Conservation (phyloP, 1,140 invertebrate genomes). For the Latrodectus geometricus region DNA sequence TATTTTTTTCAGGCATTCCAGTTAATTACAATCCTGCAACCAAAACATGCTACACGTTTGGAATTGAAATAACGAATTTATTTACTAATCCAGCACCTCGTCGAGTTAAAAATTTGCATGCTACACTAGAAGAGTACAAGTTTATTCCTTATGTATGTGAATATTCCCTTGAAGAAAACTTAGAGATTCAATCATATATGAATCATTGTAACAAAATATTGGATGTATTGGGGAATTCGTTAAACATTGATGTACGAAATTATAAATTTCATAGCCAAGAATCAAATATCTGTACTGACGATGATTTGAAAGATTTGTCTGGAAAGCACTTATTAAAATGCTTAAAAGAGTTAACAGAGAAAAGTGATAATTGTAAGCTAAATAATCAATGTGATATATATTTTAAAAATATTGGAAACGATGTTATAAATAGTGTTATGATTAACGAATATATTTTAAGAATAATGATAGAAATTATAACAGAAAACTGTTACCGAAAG, state of each 20-base stretch:
- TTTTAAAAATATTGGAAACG: slow-evolving; percentile 10
- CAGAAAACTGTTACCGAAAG: slow-evolving; percentile 57
- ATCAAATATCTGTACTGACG: too few relatives aligned
- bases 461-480: slow-evolving; percentile 56
- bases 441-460: slow-evolving; percentile 25
- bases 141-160: not conserved
- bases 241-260: too few relatives aligned
- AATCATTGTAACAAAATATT: not conserved
- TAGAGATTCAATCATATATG: not conserved
- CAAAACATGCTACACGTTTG: not conserved
- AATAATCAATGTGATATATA: not conserved
- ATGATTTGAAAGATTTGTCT: too few relatives aligned
- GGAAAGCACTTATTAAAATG: too few relatives aligned
- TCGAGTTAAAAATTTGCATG: not conserved
- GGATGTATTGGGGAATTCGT: too few relatives aligned
- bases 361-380: not conserved
- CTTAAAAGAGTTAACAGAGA: too few relatives aligned
- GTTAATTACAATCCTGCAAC: not conserved
- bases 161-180: not conserved
- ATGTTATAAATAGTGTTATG: slow-evolving; percentile 18
- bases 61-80: not conserved
- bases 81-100: not conserved
- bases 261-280: too few relatives aligned
- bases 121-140: not conserved
- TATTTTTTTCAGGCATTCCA: not conserved